Evolutionary conservation across 2,113 vertebrate species (phyloP).

Genomic region (Thryonomys swinderianus): DNA sequence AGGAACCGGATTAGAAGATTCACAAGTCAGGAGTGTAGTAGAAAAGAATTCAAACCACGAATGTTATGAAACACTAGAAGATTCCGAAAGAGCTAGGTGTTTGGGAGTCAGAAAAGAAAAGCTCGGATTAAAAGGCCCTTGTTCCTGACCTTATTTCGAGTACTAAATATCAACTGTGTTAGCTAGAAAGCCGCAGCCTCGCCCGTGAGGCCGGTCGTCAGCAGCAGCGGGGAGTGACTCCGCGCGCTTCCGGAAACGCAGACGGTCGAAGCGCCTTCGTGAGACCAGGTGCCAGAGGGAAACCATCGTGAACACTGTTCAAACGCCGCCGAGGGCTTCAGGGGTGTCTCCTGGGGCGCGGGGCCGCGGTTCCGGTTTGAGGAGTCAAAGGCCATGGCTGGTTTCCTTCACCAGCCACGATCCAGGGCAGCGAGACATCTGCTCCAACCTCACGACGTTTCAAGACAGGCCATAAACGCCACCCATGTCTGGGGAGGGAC

Average conservation of each 20-base stretch:
- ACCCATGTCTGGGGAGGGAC: background rate
- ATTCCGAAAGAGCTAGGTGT: background rate
- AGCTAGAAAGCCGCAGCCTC: background rate
- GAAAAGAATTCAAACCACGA: background rate
- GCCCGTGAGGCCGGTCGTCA: too few relatives aligned
- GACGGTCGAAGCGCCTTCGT: background rate
- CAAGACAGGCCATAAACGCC: background rate
- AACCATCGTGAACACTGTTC: background rate
- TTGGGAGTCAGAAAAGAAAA: background rate
- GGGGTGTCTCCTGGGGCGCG: background rate
- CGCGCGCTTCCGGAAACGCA: background rate
- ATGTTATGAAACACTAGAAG: background rate
- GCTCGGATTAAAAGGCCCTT: background rate
- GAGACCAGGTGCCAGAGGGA: background rate
- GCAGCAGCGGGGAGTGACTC: background rate
- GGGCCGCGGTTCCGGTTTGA: background rate
- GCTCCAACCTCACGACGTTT: background rate
- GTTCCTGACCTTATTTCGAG: background rate
- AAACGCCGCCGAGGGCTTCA: background rate
- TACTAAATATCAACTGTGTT: background rate
- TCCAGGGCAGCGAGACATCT: fast-evolving
- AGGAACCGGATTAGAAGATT: background rate
- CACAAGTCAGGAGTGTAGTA: background rate
- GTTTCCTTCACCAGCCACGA: background rate
- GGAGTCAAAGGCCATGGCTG: background rate